phyloP scores from a whole-genome alignment of 2,113 vertebrate species.

The Trogon melanurus region DNA sequence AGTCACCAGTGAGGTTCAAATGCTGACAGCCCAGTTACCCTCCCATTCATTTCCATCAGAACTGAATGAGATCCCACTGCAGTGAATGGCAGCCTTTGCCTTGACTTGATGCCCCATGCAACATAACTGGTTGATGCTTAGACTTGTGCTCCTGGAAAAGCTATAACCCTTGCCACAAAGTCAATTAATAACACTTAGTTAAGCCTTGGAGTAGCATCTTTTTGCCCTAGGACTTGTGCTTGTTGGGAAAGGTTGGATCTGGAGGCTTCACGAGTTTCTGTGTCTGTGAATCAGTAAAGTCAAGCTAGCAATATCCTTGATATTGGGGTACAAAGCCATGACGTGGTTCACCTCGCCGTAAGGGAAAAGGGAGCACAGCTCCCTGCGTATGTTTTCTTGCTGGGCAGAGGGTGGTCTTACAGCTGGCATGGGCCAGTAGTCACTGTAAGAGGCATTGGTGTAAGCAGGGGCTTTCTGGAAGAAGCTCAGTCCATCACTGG shows the following conservation, averaged over 20 bases:
- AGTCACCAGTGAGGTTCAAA: background rate
- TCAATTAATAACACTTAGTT: background rate
- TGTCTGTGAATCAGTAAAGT: slow-evolving; percentile 65
- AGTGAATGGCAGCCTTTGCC: fast-evolving
- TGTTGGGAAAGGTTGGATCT: background rate
- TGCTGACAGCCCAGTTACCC: background rate
- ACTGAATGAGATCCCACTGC: background rate
- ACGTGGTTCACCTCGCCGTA: slow-evolving; percentile 53
- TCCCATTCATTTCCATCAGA: background rate
- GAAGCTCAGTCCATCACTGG: background rate
- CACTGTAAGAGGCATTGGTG: background rate
- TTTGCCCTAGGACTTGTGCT: background rate
- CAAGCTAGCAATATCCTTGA: slow-evolving; percentile 63
- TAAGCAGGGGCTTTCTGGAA: background rate
- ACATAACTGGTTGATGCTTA: background rate
- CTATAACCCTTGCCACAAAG: background rate
- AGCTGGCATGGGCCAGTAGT: background rate
- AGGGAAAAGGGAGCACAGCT: slow-evolving; percentile 76
- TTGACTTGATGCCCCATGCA: background rate
- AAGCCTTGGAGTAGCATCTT: background rate
- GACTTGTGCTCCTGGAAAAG: background rate
- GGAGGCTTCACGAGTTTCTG: background rate
- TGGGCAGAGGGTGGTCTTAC: background rate
- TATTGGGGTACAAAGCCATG: slow-evolving; percentile 58
- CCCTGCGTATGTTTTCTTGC: background rate